Base-by-base conservation (phyloP, 2,797 vertebrate genomes). In the Sternotherus odoratus region DNA sequence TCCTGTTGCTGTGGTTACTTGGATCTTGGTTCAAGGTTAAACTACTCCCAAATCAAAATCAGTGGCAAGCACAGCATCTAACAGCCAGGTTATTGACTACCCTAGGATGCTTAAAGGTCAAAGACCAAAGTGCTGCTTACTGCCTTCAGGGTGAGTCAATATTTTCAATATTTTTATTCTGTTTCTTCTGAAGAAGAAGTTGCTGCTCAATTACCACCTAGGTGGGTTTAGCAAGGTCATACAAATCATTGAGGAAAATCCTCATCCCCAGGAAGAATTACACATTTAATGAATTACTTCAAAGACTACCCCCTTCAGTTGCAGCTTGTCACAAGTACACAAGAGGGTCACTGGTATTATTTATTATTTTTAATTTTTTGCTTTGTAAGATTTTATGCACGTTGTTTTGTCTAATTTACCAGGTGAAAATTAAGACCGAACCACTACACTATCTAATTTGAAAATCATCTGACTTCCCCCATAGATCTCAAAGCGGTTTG, bases 1-100 rank as follows among this genome's bases (percentile, higher is more conserved):
- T 98, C 98, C 98, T 98, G 98, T 98, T 98, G 98, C 98, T 97
- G 97, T 98, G 97, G 98, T 98, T 98, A 98, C 98, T 96, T 93
- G 96, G 97, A 98, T 98, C 97, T 98, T 96, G 97, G 98, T 98
- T 98, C 98, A 98, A 98, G 98, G 98, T 98, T 98, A 98, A 98
- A 98, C 95, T 97, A 97, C 98, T 98, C 96, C 95, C 97, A 97
- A 97, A 98, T 97, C 98, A 97, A 97, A 98, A 98, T 96, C 97
- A 95, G 97, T 97, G 97, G 96, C 97, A 97, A 96, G 93, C 89
- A 13, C 79, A 89, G 96, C 96, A 95, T 97, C 97, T 95, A 97
- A 96, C 92, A 95, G 96, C 96, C 94, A 79, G 94, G 96, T 97
- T 98, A 98, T 98, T 98, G 98, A 98, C 97, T 98, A 96, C 95